Percentiles rank a stretch among this genome's conserved stretches.
Evolutionary conservation across 2,113 vertebrate species (phyloP).

Genomic region (Cochlearius cochlearius): DNA sequence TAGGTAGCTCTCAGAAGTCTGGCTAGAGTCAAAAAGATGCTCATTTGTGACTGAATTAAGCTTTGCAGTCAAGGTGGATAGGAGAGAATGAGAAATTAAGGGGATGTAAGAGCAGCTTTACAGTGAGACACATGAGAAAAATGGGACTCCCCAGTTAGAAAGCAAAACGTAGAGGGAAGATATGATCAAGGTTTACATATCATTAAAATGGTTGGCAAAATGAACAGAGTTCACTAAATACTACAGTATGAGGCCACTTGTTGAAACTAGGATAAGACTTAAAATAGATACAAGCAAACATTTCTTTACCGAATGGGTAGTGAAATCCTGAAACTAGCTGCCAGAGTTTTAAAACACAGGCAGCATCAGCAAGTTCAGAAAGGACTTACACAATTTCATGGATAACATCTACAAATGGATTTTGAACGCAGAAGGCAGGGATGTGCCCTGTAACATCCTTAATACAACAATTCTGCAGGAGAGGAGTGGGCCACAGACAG

Average conservation of each 20-base stretch:
- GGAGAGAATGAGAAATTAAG: neutral
- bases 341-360: neutral
- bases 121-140: neutral
- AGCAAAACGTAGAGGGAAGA: neutral
- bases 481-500: neutral
- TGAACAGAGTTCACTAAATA: neutral
- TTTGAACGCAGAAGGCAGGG: neutral
- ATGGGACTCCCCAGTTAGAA: neutral
- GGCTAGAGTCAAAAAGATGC: neutral
- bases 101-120: neutral
- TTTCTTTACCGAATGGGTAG: neutral
- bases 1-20: neutral
- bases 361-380: neutral
- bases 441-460: neutral
- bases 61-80: neutral
- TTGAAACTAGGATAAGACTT: neutral
- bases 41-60: neutral
- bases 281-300: neutral
- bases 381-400: neutral
- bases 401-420: neutral
- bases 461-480: neutral
- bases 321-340: neutral
- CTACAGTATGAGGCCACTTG: neutral
- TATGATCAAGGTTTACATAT: neutral
- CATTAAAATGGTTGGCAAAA: neutral